Evolutionary conservation across 2,113 vertebrate genomes (phyloP), one percentile per base, ranked within the genome.

Genomic region (Charadrius vociferus): DNA sequence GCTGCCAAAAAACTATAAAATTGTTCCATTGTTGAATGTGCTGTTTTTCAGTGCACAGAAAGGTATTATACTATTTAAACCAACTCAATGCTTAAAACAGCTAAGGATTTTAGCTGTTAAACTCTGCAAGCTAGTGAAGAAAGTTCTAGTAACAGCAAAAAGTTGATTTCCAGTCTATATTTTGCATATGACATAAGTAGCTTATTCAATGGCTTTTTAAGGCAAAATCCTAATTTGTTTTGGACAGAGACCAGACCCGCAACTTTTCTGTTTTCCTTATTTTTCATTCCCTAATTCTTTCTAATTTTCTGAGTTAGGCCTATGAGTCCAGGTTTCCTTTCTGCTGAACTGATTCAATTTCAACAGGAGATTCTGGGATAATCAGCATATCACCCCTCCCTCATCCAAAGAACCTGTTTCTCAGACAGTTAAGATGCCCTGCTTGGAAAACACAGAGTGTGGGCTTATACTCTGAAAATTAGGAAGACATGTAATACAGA

Each of bases 201-300:
- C 3, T 74, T 90, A 53, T 87, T 66, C 61, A 3, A 27, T 21
- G 6, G 5, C 2, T 52, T 6, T 78, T 47, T 34, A 81, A 83
- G 53, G 8, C 1, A 83, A 83, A 86, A 73, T 13, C 4, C 12
- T 73, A n/a, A 52, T 1, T 12, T 0, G 17, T 50, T 77, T 68
- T 65, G 16, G 9, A 41, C 9, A 52, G 29, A 23, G 2, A 59
- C 9, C 9, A 66, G 50, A 72, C 13, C 23, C 7, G 34, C 14
- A 62, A 5, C 1, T 49, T 58, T 41, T 70, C 5, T 26, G 3
- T 29, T 39, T 70, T 34, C 2, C 4, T 0, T 34, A 18, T 43
- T 30, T 49, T 56, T 16, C 14, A n/a, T 10, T 26, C 12, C 10
- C 3, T 20, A 5, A 3, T 73, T 77, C 3, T 55, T 83, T 55